These are phyloP conservation scores for Agrochola litura DNA, from an alignment of 2,888 invertebrate species.

Conservation along the genomic window DNA sequence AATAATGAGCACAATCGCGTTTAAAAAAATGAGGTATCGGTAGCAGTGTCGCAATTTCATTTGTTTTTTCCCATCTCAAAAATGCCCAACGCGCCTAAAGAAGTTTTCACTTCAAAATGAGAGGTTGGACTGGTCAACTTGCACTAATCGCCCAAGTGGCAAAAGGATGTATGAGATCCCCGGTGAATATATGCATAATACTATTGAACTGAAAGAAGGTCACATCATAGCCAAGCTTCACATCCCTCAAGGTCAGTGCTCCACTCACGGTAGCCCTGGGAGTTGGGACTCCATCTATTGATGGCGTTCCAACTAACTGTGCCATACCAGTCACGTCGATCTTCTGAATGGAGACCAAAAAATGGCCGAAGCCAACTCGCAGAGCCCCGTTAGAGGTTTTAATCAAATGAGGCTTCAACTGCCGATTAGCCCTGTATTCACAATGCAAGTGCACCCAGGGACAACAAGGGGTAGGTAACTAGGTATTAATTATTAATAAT, in stretches of 20 bases:
- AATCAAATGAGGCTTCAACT: too few relatives aligned
- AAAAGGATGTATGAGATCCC: constrained; percentile 64
- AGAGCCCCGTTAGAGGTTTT: too few relatives aligned
- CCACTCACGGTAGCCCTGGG: constrained; percentile 66
- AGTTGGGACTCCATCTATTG: constrained; percentile 44
- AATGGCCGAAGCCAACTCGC: constrained; percentile 66
- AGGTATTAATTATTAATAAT: too few relatives aligned
- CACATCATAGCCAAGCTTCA: constrained; percentile 78
- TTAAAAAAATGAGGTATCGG: too few relatives aligned
- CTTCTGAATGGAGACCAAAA: constrained; percentile 77
- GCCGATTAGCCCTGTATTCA: too few relatives aligned
- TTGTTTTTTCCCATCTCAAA: too few relatives aligned
- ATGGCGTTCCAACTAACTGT: constrained; percentile 31
- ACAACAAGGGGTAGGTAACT: too few relatives aligned
- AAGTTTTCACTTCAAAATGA: background rate
- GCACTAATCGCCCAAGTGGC: constrained; percentile 9
- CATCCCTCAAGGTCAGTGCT: constrained; percentile 67
- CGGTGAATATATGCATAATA: constrained; percentile 72
- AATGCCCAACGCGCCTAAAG: too few relatives aligned
- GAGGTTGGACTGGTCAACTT: constrained; percentile 12
- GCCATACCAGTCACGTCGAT: constrained; percentile 69
- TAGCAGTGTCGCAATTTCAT: too few relatives aligned
- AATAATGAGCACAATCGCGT: too few relatives aligned
- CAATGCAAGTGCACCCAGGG: too few relatives aligned
- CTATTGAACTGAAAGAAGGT: constrained; percentile 65